These are phyloP conservation scores for Digitonthophagus gazella DNA, from an alignment of 2,888 invertebrate genomes.

Conservation along the genomic window DNA sequence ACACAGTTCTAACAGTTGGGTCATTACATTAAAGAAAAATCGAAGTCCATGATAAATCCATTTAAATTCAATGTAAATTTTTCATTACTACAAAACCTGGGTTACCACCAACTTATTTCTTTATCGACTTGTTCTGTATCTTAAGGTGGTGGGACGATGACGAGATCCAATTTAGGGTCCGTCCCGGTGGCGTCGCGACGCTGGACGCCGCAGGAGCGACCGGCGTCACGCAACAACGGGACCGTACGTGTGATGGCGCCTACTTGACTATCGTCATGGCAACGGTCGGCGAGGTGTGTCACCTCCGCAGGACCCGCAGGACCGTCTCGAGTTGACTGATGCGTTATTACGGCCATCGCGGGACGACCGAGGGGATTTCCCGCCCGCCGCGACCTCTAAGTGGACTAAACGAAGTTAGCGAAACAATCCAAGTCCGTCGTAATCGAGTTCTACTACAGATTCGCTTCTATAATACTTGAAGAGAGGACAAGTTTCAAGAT, in stretches of 20 bases:
- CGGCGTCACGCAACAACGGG: not conserved
- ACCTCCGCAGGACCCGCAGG: slow-evolving; percentile 6
- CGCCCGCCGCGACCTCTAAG: not conserved
- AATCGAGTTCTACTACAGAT: not conserved
- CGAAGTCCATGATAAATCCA: too few species aligned
- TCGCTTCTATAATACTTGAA: too few species aligned
- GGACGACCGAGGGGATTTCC: too few species aligned
- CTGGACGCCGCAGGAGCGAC: not conserved
- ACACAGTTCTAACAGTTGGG: too few species aligned
- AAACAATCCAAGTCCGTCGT: not conserved
- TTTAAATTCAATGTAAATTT: too few species aligned
- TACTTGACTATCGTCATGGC: slow-evolving; percentile 53
- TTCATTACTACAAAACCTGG: too few species aligned
- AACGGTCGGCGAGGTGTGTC: slow-evolving; percentile 42
- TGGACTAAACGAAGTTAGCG: not conserved
- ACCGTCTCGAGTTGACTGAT: slow-evolving; percentile 9
- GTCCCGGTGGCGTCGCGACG: not conserved
- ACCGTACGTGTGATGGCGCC: slow-evolving; percentile 50
- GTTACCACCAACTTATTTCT: too few species aligned
- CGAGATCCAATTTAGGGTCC: not conserved
- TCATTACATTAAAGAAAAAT: too few species aligned
- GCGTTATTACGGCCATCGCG: slow-evolving; percentile 10
- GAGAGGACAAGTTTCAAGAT: too few species aligned
- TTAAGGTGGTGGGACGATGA: not conserved
- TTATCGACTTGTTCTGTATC: too few species aligned